Evolutionary conservation across 2,888 invertebrate genomes (phyloP).

Genomic region (Chloroclysta siterata): DNA sequence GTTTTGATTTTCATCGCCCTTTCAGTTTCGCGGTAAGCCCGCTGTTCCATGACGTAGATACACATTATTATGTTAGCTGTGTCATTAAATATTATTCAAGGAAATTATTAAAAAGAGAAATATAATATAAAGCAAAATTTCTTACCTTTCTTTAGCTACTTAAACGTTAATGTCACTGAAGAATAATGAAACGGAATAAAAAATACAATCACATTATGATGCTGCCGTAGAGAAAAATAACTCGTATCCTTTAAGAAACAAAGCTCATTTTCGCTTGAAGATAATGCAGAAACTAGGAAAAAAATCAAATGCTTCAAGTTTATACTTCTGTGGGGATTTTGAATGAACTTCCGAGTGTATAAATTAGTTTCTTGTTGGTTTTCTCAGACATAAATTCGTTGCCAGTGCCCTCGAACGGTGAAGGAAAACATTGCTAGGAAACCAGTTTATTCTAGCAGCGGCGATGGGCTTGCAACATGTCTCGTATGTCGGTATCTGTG

Average conservation of each 20-base stretch:
- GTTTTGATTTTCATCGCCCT: no score
- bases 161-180: conserved; percentile 47
- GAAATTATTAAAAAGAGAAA: conserved; percentile 19
- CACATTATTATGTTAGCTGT: no score
- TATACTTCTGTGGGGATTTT: conserved; percentile 22
- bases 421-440: no score
- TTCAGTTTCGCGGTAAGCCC: no score
- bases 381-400: conserved; percentile 16
- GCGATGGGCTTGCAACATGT: no score
- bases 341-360: conserved; percentile 28
- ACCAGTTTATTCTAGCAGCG: no score
- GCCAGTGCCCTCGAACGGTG: no score
- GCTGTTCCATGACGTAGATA: no score
- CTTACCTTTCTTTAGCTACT: conserved; percentile 32
- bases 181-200: conserved; percentile 60
- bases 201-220: conserved; percentile 57
- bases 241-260: conserved; percentile 27
- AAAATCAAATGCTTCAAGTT: conserved; percentile 31
- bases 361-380: conserved; percentile 22
- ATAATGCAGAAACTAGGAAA: conserved; percentile 9
- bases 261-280: conserved; percentile 13
- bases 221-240: conserved; percentile 13
- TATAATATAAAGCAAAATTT: conserved; percentile 29
- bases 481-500: no score
- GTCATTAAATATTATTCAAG: conserved; percentile 1